Conservation (phyloP, 2,113 vertebrate genomes). For the Poeciliopsis prolifica region DNA sequence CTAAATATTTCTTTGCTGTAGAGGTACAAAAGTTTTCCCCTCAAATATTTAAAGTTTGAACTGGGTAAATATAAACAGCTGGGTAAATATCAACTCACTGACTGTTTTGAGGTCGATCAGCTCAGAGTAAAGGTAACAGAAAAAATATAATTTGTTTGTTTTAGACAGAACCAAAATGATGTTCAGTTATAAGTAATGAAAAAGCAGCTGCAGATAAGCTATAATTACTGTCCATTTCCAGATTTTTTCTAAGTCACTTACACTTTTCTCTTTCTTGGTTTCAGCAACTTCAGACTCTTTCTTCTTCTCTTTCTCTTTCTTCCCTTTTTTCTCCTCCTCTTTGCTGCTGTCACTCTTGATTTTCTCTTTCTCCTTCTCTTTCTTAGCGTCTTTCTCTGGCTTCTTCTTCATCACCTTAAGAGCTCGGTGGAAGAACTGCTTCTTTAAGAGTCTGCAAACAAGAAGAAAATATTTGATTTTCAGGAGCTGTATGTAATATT, state of each 20-base stretch:
- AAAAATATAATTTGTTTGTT: neutral
- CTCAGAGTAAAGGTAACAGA: slow-evolving; percentile 3
- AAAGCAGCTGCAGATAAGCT: neutral
- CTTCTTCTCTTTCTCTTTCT: slow-evolving; percentile 85
- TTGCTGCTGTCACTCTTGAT: slow-evolving; percentile 79
- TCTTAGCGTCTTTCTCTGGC: slow-evolving; percentile 91
- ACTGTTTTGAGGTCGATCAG: neutral
- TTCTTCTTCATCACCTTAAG: slow-evolving; percentile 99
- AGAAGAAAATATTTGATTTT: neutral
- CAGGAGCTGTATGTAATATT: neutral
- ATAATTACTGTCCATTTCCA: neutral
- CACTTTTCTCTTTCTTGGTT: slow-evolving; percentile 86
- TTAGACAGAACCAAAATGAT: neutral
- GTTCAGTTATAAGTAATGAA: neutral
- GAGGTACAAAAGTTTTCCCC: too few relatives aligned
- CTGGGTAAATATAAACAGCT: too few relatives aligned
- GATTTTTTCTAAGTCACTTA: slow-evolving; percentile 27
- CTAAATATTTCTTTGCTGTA: too few relatives aligned
- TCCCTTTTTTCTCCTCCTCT: slow-evolving; percentile 86
- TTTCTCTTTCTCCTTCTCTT: slow-evolving; percentile 89
- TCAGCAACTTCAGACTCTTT: slow-evolving; percentile 73
- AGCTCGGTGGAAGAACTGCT: slow-evolving; percentile 96
- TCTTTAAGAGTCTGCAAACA: slow-evolving; percentile 89
- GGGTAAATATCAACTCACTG: neutral
- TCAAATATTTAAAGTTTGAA: neutral